These are phyloP conservation scores for Mellivora capensis DNA, from an alignment of 2,113 vertebrate species.

Conservation along the genomic window DNA sequence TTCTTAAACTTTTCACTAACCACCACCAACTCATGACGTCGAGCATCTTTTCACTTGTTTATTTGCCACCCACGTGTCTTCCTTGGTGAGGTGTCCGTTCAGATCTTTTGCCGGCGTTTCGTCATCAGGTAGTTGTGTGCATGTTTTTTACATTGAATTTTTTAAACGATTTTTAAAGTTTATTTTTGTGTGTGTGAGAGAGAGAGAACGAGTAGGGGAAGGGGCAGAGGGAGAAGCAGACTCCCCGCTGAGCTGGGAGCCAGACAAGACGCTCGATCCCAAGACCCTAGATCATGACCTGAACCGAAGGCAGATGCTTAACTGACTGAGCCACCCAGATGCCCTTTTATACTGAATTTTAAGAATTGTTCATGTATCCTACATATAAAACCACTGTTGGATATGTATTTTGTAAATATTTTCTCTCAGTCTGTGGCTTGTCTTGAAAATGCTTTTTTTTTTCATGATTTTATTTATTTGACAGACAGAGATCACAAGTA, in stretches of 20 bases:
- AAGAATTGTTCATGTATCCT: background rate
- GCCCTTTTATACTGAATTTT: too few relatives aligned
- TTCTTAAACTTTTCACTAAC: background rate
- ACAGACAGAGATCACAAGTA: too few relatives aligned
- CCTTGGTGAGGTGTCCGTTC: background rate
- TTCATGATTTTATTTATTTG: background rate
- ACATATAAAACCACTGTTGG: background rate
- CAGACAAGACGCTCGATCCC: too few relatives aligned
- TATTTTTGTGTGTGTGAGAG: too few relatives aligned
- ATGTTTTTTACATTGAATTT: background rate
- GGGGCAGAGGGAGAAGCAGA: too few relatives aligned
- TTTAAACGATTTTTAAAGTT: background rate
- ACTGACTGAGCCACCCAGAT: too few relatives aligned
- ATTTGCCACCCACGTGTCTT: background rate
- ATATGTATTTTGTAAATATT: background rate
- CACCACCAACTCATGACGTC: background rate
- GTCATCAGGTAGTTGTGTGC: background rate
- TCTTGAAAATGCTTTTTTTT: background rate
- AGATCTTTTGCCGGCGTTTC: background rate
- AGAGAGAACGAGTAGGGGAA: too few relatives aligned
- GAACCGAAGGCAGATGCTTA: too few relatives aligned
- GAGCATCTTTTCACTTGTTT: background rate
- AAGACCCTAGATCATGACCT: too few relatives aligned
- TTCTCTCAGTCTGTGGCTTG: background rate
- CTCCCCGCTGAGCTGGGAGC: too few relatives aligned